Conservation (phyloP, 1,140 invertebrate species). For the Episyrphus balteatus region DNA sequence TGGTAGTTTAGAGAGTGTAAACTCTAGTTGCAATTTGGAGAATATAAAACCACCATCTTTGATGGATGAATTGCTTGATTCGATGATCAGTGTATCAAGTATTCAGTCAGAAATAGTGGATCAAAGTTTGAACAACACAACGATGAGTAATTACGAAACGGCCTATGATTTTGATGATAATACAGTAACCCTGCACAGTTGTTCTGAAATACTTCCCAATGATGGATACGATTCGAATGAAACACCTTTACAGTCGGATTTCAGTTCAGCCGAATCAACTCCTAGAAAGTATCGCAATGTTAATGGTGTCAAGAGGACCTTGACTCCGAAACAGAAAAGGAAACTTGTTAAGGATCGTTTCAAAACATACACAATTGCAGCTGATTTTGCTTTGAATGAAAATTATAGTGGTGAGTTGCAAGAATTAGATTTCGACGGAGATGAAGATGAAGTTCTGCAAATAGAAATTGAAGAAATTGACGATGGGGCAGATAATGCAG, state of each 20-base stretch:
- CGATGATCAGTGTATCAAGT: constrained; percentile 75
- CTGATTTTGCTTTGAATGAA: constrained; percentile 33
- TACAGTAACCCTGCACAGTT: constrained; percentile 38
- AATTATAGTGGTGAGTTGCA: constrained; percentile 2
- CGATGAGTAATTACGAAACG: constrained; percentile 32
- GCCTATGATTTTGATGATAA: constrained; percentile 44
- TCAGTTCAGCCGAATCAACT: constrained; percentile 59
- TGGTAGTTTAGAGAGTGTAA: constrained; percentile 38
- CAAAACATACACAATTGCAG: constrained; percentile 65
- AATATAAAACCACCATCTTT: constrained; percentile 71
- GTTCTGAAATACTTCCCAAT: constrained; percentile 26
- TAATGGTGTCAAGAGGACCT: constrained; percentile 32
- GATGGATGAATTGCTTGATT: constrained; percentile 64
- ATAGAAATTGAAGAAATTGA: constrained; percentile 23
- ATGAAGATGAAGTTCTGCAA: constrained; percentile 29
- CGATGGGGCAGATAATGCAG: no score
- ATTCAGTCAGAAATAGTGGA: constrained; percentile 68
- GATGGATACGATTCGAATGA: constrained; percentile 32
- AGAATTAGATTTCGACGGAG: constrained; percentile 22
- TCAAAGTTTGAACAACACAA: constrained; percentile 19
- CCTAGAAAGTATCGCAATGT: constrained; percentile 45
- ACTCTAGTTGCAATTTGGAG: constrained; percentile 52
- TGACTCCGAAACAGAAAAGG: constrained; percentile 65
- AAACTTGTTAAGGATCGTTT: constrained; percentile 61
- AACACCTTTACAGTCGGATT: constrained; percentile 43